phyloP scores from a whole-genome alignment of 2,888 invertebrate genomes.

The Stomorhina lunata region DNA sequence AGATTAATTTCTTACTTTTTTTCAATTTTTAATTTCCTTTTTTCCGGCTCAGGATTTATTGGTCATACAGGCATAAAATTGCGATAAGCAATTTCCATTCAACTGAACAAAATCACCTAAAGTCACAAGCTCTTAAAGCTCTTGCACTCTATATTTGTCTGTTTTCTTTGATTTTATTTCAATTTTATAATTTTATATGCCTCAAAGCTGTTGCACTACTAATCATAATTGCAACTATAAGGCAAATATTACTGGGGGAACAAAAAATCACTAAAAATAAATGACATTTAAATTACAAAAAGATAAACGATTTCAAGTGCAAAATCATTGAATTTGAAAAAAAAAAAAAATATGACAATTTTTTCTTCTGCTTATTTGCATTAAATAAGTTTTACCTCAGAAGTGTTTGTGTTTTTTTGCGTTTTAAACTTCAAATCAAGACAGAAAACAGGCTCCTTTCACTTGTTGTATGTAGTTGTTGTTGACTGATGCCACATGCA shows the following conservation, averaged over 20 bases:
- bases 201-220: constrained; percentile 18
- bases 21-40: constrained; percentile 11
- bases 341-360: constrained; percentile 58
- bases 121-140: background rate
- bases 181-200: constrained; percentile 26
- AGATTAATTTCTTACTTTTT: background rate
- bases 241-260: too few species aligned
- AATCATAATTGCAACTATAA: constrained; percentile 40
- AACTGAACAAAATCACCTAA: background rate
- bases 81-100: constrained; percentile 1
- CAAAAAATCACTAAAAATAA: too few species aligned
- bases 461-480: constrained; percentile 33
- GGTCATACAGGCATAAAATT: constrained; percentile 42
- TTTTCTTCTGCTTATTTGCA: constrained; percentile 53
- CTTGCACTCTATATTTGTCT: background rate
- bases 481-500: background rate
- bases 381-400: constrained; percentile 47
- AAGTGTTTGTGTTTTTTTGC: background rate
- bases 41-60: constrained; percentile 22
- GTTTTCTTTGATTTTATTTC: constrained; percentile 4
- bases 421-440: background rate
- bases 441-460: constrained; percentile 58
- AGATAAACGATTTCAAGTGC: constrained; percentile 64
- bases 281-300: constrained; percentile 55
- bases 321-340: constrained; percentile 59